Base-by-base conservation (phyloP, 2,888 invertebrate genomes). In the Brachypalpus laphriformis region DNA sequence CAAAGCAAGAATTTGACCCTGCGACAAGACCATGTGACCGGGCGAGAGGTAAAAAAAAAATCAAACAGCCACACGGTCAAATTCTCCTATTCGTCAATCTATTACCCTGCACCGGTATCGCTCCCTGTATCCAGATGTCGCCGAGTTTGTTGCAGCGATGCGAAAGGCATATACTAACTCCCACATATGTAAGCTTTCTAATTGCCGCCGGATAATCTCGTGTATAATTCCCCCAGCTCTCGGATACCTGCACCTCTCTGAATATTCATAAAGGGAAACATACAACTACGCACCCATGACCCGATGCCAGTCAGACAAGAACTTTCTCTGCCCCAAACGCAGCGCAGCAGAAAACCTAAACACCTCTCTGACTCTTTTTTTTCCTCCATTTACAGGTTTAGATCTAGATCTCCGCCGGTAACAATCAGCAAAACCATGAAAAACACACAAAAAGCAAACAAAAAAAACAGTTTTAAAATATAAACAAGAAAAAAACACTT, bases 251-350 rank as follows among this genome's bases (percentile, higher is more conserved):
- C 18, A 74, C 42, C 42, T 42, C 61, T n/a, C 40, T 63, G 31
- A 49, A 54, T 63, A 54, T 74, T 42, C 61, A 61, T 51, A 51
- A 72, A 72, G 8, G 14, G 14, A 63, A 51, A 14, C 16, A 49
- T 5, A 75, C 74, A 72, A 51, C 74, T 56, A 31, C 34, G 56
- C 56, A 54, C 56, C 42, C 25, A 56, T 65, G 45, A 56, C 63
- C 63, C 22, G 56, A 47, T 71, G 51, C 28, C 28, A 31, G n/a
- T n/a, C n/a, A 71, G 57, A 37, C 70, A 82, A 77, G 77, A 82
- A 77, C 77, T 77, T 82, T 82, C 82, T 82, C 82, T 71, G 45
- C 18, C 31, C 37, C 8, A 66, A 63, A 34, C 63, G 25, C 49
- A 63, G 37, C 40, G 63, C 34, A 18, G 56, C 22, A 22, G 61